Evolutionary conservation across 2,888 invertebrate genomes (phyloP).

Genomic region (Parnassius smintheus): DNA sequence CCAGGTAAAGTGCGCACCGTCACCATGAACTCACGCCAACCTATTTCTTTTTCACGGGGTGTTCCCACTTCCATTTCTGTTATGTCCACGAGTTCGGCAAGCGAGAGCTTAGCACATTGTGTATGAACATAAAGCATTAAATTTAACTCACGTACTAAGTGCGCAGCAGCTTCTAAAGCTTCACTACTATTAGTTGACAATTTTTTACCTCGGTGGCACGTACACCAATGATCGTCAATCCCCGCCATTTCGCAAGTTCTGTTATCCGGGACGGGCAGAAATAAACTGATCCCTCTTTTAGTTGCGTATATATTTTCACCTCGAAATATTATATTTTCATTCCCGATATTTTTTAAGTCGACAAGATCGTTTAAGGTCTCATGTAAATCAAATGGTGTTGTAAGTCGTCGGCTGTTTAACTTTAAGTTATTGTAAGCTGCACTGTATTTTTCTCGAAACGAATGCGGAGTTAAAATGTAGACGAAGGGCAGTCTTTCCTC

Average conservation of each 20-base stretch:
- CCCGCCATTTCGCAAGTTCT: constrained; percentile 88
- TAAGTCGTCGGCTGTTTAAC: constrained; percentile 83
- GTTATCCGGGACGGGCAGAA: constrained; percentile 83
- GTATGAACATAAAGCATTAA: constrained; percentile 76
- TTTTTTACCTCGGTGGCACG: constrained; percentile 84
- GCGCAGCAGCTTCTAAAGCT: constrained; percentile 79
- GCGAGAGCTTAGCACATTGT: constrained; percentile 82
- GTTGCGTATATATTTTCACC: constrained; percentile 43
- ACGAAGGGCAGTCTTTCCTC: constrained; percentile 93
- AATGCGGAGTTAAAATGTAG: constrained; percentile 84
- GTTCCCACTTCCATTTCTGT: constrained; percentile 79
- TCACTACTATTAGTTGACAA: constrained; percentile 70
- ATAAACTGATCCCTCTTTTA: constrained; percentile 85
- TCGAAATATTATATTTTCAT: constrained; percentile 42
- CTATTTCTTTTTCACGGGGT: constrained; percentile 38
- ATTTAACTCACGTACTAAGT: constrained; percentile 84
- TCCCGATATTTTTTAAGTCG: constrained; percentile 54
- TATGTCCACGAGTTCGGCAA: constrained; percentile 57
- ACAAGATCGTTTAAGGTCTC: constrained; percentile 86
- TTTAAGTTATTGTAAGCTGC: constrained; percentile 82
- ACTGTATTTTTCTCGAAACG: constrained; percentile 83
- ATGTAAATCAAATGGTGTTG: constrained; percentile 88
- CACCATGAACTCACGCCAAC: constrained; percentile 79
- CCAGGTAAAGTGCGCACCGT: constrained; percentile 83
- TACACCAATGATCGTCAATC: constrained; percentile 91